Evolutionary conservation across 2,797 vertebrate genomes (phyloP).

Genomic region (Chrosomus eos): DNA sequence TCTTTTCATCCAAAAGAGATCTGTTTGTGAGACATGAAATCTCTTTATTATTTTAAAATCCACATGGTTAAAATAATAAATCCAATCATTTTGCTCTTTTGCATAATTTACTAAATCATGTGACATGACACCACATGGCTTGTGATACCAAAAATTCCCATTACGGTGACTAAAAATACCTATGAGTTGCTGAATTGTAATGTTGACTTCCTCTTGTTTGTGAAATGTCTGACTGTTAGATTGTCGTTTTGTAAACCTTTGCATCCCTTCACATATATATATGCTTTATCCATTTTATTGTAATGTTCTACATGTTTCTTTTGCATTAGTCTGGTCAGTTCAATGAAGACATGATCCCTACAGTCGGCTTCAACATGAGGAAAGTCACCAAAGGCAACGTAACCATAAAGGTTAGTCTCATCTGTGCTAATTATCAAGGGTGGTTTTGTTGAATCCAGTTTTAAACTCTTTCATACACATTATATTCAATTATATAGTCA

Average conservation of each 20-base stretch:
- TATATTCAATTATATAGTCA: background rate
- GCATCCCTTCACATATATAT: background rate
- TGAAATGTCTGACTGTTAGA: background rate
- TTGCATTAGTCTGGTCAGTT: slow-evolving; percentile 92
- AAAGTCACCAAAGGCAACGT: slow-evolving; percentile 99
- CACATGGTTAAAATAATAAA: background rate
- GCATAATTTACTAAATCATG: background rate
- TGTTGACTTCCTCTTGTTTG: background rate
- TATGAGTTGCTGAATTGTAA: background rate
- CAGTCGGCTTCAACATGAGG: slow-evolving; percentile 99
- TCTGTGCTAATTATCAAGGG: background rate
- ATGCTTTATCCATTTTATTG: background rate
- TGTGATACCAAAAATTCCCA: background rate
- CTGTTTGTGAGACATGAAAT: background rate
- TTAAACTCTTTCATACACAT: background rate
- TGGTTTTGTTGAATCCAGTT: background rate
- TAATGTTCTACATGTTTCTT: slow-evolving; percentile 3
- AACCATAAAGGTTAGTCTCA: slow-evolving; percentile 90
- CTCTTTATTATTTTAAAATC: background rate
- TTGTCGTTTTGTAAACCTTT: background rate
- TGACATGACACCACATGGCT: too few relatives aligned
- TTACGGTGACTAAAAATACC: background rate
- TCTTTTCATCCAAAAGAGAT: background rate
- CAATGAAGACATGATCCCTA: slow-evolving; percentile 99
- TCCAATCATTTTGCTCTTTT: background rate